phyloP scores from a whole-genome alignment of 2,888 invertebrate species.

The Synanthedon vespiformis region DNA sequence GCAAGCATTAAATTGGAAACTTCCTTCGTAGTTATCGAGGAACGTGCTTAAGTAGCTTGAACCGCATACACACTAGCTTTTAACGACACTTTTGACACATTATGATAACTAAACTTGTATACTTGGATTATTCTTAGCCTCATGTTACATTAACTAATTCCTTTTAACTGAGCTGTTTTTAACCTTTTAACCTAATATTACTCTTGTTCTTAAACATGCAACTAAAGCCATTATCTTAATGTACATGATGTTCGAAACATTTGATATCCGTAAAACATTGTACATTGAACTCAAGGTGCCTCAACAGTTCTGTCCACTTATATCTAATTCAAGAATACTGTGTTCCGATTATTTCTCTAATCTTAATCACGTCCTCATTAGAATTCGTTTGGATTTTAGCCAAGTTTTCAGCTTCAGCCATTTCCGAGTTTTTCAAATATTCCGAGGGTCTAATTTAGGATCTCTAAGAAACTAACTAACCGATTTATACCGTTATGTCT shows the following conservation, averaged over 20 bases:
- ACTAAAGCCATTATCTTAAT: too few relatives aligned
- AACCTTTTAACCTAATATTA: too few relatives aligned
- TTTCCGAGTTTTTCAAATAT: neutral
- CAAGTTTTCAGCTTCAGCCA: neutral
- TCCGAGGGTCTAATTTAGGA: neutral
- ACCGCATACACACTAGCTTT: slow-evolving; percentile 16
- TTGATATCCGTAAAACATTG: too few relatives aligned
- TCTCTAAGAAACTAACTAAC: neutral
- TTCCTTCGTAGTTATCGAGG: slow-evolving; percentile 13
- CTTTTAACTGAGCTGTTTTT: too few relatives aligned
- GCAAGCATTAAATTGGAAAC: slow-evolving; percentile 3
- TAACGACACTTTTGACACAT: slow-evolving; percentile 11
- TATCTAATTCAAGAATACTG: neutral
- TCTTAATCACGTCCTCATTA: neutral
- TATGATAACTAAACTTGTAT: neutral
- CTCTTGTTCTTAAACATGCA: too few relatives aligned
- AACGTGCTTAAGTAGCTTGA: slow-evolving; percentile 19
- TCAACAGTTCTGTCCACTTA: too few relatives aligned
- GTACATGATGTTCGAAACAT: too few relatives aligned
- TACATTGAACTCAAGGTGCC: too few relatives aligned
- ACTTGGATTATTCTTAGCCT: neutral
- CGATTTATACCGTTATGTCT: neutral
- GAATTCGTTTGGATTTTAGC: neutral
- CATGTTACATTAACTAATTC: neutral
- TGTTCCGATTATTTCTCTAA: neutral